Percentiles rank a stretch among this genome's conserved stretches.
phyloP scores from a whole-genome alignment of 2,888 invertebrate genomes.

The Dendrolimus houi region DNA sequence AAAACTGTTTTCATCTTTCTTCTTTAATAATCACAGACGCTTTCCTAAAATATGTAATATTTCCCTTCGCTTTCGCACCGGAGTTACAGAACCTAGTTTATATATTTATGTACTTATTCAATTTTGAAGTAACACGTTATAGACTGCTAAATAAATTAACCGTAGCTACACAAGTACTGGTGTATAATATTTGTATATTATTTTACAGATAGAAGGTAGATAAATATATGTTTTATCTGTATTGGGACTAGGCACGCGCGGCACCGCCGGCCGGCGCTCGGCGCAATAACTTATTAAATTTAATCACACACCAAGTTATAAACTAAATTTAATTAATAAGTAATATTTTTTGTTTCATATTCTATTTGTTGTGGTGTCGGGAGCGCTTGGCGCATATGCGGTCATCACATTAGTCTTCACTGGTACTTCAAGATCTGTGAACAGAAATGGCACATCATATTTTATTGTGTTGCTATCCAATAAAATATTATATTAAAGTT shows the following conservation, averaged over 20 bases:
- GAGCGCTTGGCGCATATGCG: constrained; percentile 50
- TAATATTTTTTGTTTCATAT: constrained; percentile 59
- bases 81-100: constrained; percentile 50
- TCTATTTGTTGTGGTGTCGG: constrained; percentile 47
- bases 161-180: constrained; percentile 63
- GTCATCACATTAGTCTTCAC: constrained; percentile 35
- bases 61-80: constrained; percentile 56
- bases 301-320: constrained; percentile 71
- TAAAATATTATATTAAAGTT: too few species aligned
- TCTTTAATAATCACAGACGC: constrained; percentile 75
- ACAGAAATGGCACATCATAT: constrained; percentile 20
- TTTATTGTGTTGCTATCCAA: not conserved
- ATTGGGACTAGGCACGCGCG: constrained; percentile 71
- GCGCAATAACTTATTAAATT: constrained; percentile 67
- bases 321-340: constrained; percentile 65
- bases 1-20: constrained; percentile 66
- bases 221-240: constrained; percentile 68
- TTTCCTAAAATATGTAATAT: constrained; percentile 72
- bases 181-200: constrained; percentile 52
- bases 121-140: constrained; percentile 54
- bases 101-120: constrained; percentile 46
- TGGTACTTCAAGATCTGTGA: constrained; percentile 63
- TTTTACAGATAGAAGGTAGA: constrained; percentile 65
- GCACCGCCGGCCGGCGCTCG: constrained; percentile 51
- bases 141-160: constrained; percentile 68